Base-by-base conservation (phyloP, 2,113 vertebrate species). In the Protomyctophum bolini region DNA sequence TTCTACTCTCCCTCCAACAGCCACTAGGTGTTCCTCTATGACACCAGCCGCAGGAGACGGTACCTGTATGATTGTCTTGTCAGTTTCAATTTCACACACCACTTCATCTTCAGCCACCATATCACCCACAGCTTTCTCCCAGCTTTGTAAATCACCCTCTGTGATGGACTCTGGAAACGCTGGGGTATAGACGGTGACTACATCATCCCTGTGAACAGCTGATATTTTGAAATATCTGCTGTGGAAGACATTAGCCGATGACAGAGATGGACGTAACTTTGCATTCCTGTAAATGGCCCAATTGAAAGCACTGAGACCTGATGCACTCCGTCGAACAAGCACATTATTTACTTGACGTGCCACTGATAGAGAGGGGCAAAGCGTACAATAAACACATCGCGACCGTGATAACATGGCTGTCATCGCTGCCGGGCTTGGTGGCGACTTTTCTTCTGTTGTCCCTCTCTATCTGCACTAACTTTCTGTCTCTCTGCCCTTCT, bases 111-210 rank as follows among this genome's bases (percentile, higher is more conserved):
- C 97, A 2, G 86, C 73, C 70, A 98, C 97, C 0, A 94, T 84
- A 83, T 98, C 97, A 45, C 97, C 97, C 83, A 98, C 96, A 88
- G 96, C 97, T 98, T 97, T 98, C 82, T 98, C 97, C 97, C 97
- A 99, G 94, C 97, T 98, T 77, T 21, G 21, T 21, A 99, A 96
- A 76, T 99, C 97, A 54, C 97, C 97, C 86, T 99, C 97, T 92
- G 97, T 94, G 90, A 99, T 96, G 45, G 97, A 98, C 82, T 99
- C 97, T 79, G 97, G 96, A 79, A 99, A 99, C 0, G 97, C 94
- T 58, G 96, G 97, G 10, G 97, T 97, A 78, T 96, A 97, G 63
- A 98, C 94, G 0, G 94, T 97, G 68, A 97, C 76, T 45, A 98
- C 89, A 6, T 98, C 97, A 83, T 97, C 89, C 84, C 93, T 94